Conservation (phyloP, 2,888 invertebrate genomes). For the Ecliptopera silaceata region DNA sequence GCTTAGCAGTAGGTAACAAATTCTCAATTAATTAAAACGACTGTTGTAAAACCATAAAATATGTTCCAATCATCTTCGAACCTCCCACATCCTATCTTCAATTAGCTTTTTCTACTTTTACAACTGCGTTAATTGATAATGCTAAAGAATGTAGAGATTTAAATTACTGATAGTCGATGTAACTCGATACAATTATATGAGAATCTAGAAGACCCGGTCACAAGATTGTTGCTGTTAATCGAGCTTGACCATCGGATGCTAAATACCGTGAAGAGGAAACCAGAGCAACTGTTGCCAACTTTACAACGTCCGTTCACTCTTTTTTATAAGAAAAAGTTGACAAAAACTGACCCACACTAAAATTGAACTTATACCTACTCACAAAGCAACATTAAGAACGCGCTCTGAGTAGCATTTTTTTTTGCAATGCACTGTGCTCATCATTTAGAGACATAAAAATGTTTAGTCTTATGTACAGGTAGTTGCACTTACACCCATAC, state of each 20-base stretch:
- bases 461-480: too few species aligned
- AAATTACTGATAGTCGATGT: conserved; percentile 52
- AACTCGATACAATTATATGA: conserved; percentile 67
- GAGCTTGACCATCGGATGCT: conserved; percentile 49
- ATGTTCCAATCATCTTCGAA: conserved; percentile 20
- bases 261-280: conserved; percentile 26
- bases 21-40: conserved; percentile 8
- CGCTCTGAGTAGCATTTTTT: too few species aligned
- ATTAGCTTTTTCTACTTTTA: conserved; percentile 42
- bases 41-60: conserved; percentile 22
- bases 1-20: conserved; percentile 1
- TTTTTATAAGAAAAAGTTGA: too few species aligned
- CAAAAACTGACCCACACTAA: too few species aligned
- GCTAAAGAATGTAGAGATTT: conserved; percentile 48
- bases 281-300: conserved; percentile 9
- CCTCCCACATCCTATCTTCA: conserved; percentile 33
- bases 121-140: conserved; percentile 46
- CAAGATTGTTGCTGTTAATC: conserved; percentile 65
- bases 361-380: too few species aligned
- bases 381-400: too few species aligned
- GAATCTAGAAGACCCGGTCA: conserved; percentile 70
- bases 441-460: too few species aligned
- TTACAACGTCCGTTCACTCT: conserved; percentile 2
- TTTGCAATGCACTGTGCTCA: too few species aligned
- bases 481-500: too few species aligned